Percentiles rank a stretch among this genome's conserved stretches.
Evolutionary conservation across 2,113 vertebrate species (phyloP).

Genomic region (Rhinopomastus cyanomelas): DNA sequence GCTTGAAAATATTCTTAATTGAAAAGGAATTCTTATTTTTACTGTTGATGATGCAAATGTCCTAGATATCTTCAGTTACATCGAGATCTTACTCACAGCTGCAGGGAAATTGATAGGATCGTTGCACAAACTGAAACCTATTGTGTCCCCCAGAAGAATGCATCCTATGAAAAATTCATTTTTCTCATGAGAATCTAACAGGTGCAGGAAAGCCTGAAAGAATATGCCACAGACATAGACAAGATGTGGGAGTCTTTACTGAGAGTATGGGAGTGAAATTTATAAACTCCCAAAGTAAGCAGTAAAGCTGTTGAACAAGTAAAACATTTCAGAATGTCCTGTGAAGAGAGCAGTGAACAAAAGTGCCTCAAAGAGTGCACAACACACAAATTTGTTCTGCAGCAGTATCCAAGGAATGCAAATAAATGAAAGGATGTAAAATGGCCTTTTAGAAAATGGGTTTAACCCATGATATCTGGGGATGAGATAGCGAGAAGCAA

Average conservation of each 20-base stretch:
- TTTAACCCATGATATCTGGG: neutral
- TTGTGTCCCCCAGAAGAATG: slow-evolving; percentile 56
- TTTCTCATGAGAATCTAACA: slow-evolving; percentile 57
- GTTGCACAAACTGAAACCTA: slow-evolving; percentile 46
- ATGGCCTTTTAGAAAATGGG: neutral
- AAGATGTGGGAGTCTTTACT: slow-evolving; percentile 23
- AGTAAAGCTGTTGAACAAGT: neutral
- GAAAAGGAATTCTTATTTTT: slow-evolving; percentile 30
- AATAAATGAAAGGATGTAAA: neutral
- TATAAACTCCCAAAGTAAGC: neutral
- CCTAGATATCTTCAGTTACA: slow-evolving; percentile 18
- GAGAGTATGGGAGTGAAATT: neutral
- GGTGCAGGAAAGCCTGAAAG: slow-evolving; percentile 47
- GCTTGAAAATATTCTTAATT: slow-evolving; percentile 2
- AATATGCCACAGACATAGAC: neutral
- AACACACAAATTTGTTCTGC: neutral
- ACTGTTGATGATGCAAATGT: neutral
- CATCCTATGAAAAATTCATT: slow-evolving; percentile 48
- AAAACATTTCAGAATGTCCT: neutral
- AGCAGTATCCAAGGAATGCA: neutral
- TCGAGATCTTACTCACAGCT: slow-evolving; percentile 44
- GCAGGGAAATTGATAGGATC: slow-evolving; percentile 47
- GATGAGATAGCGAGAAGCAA: neutral
- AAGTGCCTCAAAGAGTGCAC: neutral
- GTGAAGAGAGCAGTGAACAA: neutral